Evolutionary conservation across 2,888 invertebrate species (phyloP), one percentile per base, ranked within the genome.

Genomic region (Lydus trimaculatus): DNA sequence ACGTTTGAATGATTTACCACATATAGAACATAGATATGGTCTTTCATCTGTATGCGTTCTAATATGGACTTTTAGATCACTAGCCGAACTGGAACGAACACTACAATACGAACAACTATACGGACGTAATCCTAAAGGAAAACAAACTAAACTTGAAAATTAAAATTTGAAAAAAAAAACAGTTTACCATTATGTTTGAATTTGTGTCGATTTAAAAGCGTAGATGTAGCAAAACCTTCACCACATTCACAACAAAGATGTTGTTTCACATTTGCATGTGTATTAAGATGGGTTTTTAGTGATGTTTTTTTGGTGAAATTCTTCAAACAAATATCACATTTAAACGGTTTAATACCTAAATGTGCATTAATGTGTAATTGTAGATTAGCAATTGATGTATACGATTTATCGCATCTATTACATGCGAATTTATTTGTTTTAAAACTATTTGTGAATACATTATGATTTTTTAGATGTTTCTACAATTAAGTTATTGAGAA

Each of bases 281-380:
- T 0, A 25, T 2, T 15, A 17, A 20, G 15, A 33, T 65, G 65
- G 20, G 36, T 31, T 17, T 52, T 65, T 31, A 61, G 28, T 17
- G 52, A 20, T 9, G 36, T 23, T 39, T 25, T 17, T 28, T 65
- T 65, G 7, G 65, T 67, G 39, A 67, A 67, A 43, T 7, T 31
- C 25, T 31, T 60, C 5, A 36, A 23, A 36, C 67, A 67, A 31
- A 33, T 9, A 8, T 58, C 31, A 48, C 67, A 67, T 63, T 63
- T 63, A 28, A 63, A 67, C 1, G 67, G 67, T 39, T 56, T 63
- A 20, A 67, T 9, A 13, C 67, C 67, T 13, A 59, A 17, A 28
- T 67, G 67, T 20, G 61, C 20, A 58, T 63, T 63, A 20, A 63
- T 28, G 20, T 67, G 67, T 13, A 62, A 43, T 66, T 62, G 62